A percentile compares a stretch with the other conserved stretches of the same genome.
phyloP scores from a whole-genome alignment of 1,140 invertebrate genomes.

The Onthophagus taurus region DNA sequence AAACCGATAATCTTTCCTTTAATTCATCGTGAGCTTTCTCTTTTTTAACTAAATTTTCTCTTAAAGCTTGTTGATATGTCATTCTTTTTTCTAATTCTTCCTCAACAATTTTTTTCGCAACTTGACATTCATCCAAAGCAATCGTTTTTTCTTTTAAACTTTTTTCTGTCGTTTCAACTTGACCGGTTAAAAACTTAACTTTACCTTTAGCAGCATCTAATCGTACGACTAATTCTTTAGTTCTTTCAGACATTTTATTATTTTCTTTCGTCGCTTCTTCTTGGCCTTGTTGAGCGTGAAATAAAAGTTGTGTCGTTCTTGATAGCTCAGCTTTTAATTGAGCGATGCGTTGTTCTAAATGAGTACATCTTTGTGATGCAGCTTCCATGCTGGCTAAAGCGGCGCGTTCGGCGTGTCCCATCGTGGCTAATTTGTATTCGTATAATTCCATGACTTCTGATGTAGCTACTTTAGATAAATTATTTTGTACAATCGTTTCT shows the following conservation, averaged over 20 bases:
- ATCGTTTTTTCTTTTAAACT: slow-evolving; percentile 16
- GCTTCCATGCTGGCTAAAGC: slow-evolving; percentile 45
- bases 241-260: slow-evolving; percentile 14
- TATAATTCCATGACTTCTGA: slow-evolving; percentile 63
- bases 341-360: slow-evolving; percentile 41
- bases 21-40: too few species aligned
- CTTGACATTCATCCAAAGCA: slow-evolving; percentile 16
- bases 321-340: slow-evolving; percentile 41
- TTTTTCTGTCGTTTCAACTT: slow-evolving; percentile 21
- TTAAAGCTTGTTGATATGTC: too few species aligned
- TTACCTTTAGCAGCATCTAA: slow-evolving; percentile 21
- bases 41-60: too few species aligned
- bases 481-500: slow-evolving; percentile 21
- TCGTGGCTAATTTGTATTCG: slow-evolving; percentile 51
- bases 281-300: slow-evolving; percentile 42
- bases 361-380: slow-evolving; percentile 40
- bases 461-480: slow-evolving; percentile 46
- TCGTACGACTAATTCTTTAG: slow-evolving; percentile 17
- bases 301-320: slow-evolving; percentile 42
- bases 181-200: slow-evolving; percentile 16
- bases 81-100: too few species aligned
- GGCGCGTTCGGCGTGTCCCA: slow-evolving; percentile 42
- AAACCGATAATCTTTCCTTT: too few species aligned
- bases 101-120: slow-evolving; percentile 16
- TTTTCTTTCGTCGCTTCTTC: slow-evolving; percentile 33